Evolutionary conservation across 2,113 vertebrate genomes (phyloP).

Genomic region (Phalacrocorax aristotelis): DNA sequence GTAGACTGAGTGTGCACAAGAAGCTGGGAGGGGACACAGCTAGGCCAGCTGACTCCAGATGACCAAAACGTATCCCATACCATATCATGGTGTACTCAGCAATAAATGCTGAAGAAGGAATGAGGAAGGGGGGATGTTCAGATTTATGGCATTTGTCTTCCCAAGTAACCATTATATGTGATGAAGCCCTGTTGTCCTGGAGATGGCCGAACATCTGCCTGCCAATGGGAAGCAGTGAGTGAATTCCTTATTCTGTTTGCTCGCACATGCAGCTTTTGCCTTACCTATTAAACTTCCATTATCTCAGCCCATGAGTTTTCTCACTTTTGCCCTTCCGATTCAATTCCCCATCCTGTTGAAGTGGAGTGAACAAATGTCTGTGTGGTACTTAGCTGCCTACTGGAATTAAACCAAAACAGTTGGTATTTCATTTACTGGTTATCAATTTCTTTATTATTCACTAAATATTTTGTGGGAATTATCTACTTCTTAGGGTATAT

Average conservation of each 20-base stretch:
- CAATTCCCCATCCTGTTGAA: background rate
- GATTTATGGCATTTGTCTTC: no score
- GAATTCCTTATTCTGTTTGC: no score
- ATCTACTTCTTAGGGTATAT: background rate
- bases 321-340: background rate
- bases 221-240: no score
- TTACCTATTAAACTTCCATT: no score
- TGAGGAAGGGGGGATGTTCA: background rate
- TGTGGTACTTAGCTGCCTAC: background rate
- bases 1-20: background rate
- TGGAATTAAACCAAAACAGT: background rate
- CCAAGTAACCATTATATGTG: no score
- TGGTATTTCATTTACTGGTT: background rate
- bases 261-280: no score
- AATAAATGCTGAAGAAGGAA: background rate
- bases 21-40: background rate
- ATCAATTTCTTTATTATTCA: background rate
- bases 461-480: background rate
- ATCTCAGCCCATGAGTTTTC: background rate
- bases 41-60: rapidly evolving
- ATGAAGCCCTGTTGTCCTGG: no score
- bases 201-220: no score
- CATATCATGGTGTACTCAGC: background rate
- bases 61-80: background rate
- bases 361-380: background rate